These are phyloP conservation scores for Amphipyra tragopoginis DNA, from an alignment of 2,888 invertebrate genomes.

Conservation along the genomic window DNA sequence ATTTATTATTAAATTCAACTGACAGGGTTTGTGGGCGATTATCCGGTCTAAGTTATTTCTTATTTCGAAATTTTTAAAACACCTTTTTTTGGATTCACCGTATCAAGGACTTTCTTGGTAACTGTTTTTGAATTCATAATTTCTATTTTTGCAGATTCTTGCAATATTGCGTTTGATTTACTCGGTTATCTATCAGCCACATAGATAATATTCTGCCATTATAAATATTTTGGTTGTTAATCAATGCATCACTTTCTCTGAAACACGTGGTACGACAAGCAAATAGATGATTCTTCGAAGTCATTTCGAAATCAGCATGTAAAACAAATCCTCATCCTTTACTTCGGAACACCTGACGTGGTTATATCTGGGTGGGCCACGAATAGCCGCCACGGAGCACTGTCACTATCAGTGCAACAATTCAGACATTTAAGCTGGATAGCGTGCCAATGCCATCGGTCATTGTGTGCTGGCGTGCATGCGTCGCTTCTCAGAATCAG, in stretches of 20 bases:
- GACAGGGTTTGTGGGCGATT: too few relatives aligned
- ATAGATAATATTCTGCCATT: too few relatives aligned
- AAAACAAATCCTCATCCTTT: constrained; percentile 39
- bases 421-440: constrained; percentile 41
- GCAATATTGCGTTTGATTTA: too few relatives aligned
- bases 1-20: constrained; percentile 24
- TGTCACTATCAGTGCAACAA: constrained; percentile 45
- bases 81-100: too few relatives aligned
- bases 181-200: too few relatives aligned
- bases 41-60: too few relatives aligned
- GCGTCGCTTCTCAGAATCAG: constrained; percentile 40
- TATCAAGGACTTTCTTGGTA: too few relatives aligned
- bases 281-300: constrained; percentile 11
- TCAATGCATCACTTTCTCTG: constrained; percentile 20
- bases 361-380: constrained; percentile 46
- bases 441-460: constrained; percentile 72
- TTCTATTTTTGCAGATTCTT: too few relatives aligned
- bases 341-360: constrained; percentile 35
- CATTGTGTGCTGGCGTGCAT: constrained; percentile 49
- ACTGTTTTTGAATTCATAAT: too few relatives aligned
- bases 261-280: constrained; percentile 14
- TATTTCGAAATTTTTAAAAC: not conserved
- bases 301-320: constrained; percentile 20
- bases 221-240: too few relatives aligned
- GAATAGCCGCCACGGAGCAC: constrained; percentile 31